Evolutionary conservation across 2,888 invertebrate genomes (phyloP).

Genomic region (Elysia crispata): DNA sequence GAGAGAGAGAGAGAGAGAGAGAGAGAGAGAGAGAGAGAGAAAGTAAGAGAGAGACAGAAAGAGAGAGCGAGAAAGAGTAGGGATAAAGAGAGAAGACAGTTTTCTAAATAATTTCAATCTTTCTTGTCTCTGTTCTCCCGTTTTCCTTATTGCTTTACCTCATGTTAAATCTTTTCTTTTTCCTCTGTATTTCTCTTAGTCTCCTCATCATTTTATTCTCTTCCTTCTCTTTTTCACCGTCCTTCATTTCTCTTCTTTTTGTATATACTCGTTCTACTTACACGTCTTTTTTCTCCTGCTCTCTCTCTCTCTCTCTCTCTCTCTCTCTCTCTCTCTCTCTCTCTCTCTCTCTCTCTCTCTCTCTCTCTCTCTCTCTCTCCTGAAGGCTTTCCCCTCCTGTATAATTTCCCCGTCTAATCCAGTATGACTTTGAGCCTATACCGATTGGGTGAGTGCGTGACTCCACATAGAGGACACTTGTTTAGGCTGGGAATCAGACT

Average conservation of each 20-base stretch:
- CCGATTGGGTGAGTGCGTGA: too few relatives aligned
- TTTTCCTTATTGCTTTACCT: too few relatives aligned
- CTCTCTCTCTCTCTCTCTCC: background rate
- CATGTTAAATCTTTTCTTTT: background rate
- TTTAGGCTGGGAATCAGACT: background rate
- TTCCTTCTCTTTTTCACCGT: background rate
- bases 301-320: constrained; percentile 6
- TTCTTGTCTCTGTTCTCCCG: background rate
- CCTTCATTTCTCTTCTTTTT: background rate
- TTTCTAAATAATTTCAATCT: background rate
- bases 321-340: background rate
- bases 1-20: constrained; percentile 17
- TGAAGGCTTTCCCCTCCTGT: background rate
- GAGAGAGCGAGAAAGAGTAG: too few relatives aligned
- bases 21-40: constrained; percentile 30
- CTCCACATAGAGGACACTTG: too few relatives aligned
- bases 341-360: background rate
- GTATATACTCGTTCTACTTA: background rate
- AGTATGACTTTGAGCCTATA: background rate
- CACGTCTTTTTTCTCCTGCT: background rate
- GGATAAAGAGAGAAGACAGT: too few relatives aligned
- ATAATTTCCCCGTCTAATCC: background rate
- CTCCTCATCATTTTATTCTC: background rate
- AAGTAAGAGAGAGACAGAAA: background rate
- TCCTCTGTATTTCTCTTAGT: background rate